A percentile compares a stretch with the other conserved stretches of the same genome.
Conservation (phyloP, 2,113 vertebrate species). For the Pedionomus torquatus region DNA sequence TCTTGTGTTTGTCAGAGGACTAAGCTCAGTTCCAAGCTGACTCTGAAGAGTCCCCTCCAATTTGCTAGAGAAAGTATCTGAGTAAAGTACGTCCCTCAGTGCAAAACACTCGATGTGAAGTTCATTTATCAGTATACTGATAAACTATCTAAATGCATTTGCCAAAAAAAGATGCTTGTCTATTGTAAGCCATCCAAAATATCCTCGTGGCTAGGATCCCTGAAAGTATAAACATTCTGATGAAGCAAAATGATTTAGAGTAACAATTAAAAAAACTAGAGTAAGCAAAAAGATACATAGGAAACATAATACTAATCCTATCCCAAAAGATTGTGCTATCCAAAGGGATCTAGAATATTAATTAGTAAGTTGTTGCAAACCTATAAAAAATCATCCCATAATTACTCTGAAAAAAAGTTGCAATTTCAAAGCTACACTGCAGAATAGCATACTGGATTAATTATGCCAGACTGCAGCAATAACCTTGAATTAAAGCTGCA, state of each 20-base stretch:
- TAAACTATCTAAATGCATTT: constrained; percentile 15
- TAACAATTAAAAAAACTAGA: constrained; percentile 38
- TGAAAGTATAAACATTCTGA: constrained; percentile 29
- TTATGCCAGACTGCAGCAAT: constrained; percentile 85
- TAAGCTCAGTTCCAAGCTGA: neutral
- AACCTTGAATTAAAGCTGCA: constrained; percentile 88
- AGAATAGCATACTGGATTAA: constrained; percentile 81
- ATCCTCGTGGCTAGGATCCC: neutral
- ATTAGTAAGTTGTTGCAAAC: constrained; percentile 66
- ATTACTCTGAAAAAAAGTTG: constrained; percentile 76
- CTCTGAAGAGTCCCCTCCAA: neutral
- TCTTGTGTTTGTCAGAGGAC: neutral
- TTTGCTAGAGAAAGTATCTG: neutral
- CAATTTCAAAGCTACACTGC: constrained; percentile 73
- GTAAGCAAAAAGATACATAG: constrained; percentile 45
- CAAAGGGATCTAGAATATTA: constrained; percentile 61
- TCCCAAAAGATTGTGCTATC: constrained; percentile 39
- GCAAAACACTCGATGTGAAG: neutral
- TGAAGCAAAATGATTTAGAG: constrained; percentile 33
- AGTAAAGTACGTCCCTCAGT: neutral
- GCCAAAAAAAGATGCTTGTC: constrained; percentile 12
- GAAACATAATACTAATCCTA: constrained; percentile 49
- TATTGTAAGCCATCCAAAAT: constrained; percentile 29
- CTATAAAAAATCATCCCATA: constrained; percentile 73
- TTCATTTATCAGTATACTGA: neutral